Base-by-base conservation (phyloP, 2,113 vertebrate species). In the Antennarius striatus region DNA sequence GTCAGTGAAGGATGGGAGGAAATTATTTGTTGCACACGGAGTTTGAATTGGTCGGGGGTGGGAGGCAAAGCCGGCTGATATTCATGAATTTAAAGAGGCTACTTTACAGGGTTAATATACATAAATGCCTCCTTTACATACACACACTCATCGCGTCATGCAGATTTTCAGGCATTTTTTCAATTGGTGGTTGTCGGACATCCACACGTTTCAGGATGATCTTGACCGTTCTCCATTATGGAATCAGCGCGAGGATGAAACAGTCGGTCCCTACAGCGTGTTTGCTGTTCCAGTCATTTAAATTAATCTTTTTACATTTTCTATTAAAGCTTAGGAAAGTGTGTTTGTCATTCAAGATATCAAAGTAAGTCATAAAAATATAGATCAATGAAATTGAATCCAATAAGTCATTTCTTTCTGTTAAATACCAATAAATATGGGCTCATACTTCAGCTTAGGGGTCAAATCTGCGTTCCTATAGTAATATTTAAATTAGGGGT, bases 61-160 rank as follows among this genome's bases (percentile, higher is more conserved):
- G 6, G 29, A 16, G 40, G 13, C 4, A 5, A 10, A 45, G 4
- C 77, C 46, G 61, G 84, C 84, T 86, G 86, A 89, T 89, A 87
- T 77, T 87, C 85, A 89, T 90, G 91, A 90, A 92, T 92, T 91
- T 92, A 89, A 87, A 92, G 81, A 84, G 86, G 83, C 86, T 90
- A 83, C 82, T 90, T 92, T 90, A 83, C 83, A 80, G 80, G 77
- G 84, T 86, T 86, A 88, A 89, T 85, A 87, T 89, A 87, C 86
- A 87, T 89, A 90, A 91, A 86, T 78, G 86, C 81, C 79, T 89
- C 67, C 84, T 90, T 89, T 88, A 79, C 77, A 47, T 61, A 74
- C 55, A 48, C 74, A 79, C 63, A 76, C 77, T 89, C 83, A 71
- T 47, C 62, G 40, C 49, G 73, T 80, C 77, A 76, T 80, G 81